phyloP scores from a whole-genome alignment of 92 coral and sea anemone genomes.

The Porites cylindrica region DNA sequence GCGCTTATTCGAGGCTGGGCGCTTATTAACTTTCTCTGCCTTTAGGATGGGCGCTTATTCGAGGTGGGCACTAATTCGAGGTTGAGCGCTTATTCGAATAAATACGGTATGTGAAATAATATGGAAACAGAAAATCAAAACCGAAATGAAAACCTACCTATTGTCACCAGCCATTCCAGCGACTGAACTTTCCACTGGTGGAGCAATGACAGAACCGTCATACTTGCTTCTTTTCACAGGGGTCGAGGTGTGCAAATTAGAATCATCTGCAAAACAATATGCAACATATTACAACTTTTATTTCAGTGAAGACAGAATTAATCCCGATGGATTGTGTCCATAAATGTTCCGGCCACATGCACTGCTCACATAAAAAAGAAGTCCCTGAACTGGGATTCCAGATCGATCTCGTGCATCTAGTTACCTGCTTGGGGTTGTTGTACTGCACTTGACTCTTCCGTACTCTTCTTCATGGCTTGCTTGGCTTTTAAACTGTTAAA shows the following conservation, averaged over 20 bases:
- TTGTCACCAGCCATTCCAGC: too few relatives aligned
- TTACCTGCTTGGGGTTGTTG: background rate
- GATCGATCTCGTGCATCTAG: background rate
- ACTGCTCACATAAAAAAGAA: background rate
- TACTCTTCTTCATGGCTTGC: background rate
- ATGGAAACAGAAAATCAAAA: background rate
- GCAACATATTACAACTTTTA: background rate
- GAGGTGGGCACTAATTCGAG: too few relatives aligned
- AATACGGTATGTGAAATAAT: too few relatives aligned
- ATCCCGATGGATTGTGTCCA: background rate
- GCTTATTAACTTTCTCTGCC: too few relatives aligned
- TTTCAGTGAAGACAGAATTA: background rate
- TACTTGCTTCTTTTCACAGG: conserved; percentile 7
- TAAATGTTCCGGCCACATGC: conserved; percentile 7
- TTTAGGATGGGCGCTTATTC: too few relatives aligned
- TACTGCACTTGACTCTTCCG: background rate
- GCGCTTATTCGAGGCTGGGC: too few relatives aligned
- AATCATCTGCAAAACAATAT: background rate
- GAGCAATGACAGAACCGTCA: background rate
- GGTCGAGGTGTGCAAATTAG: background rate
- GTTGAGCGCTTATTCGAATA: too few relatives aligned
- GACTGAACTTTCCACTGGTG: background rate
- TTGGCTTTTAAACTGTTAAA: background rate
- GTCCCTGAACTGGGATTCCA: background rate
- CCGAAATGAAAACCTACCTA: too few relatives aligned